phyloP scores from a whole-genome alignment of 2,888 invertebrate species.

The Xestobium rufovillosum region DNA sequence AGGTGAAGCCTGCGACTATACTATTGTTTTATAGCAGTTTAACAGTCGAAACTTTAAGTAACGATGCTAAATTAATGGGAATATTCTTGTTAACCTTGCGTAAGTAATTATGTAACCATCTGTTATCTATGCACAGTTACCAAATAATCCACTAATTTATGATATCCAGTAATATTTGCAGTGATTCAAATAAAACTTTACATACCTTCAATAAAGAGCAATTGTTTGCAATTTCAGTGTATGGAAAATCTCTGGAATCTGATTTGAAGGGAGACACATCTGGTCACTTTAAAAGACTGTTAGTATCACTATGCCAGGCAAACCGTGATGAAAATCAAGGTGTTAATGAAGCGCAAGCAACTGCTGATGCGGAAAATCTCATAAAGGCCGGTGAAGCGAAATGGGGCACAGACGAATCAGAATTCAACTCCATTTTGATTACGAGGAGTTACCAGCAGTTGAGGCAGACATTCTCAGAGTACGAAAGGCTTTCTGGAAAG shows the following conservation, averaged over 20 bases:
- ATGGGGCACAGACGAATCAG: constrained; percentile 88
- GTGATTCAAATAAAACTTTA: too few species aligned
- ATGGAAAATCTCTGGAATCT: constrained; percentile 70
- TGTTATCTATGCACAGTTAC: too few species aligned
- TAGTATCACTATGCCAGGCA: constrained; percentile 74
- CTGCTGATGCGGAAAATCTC: constrained; percentile 74
- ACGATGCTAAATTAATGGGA: too few species aligned
- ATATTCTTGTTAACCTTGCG: too few species aligned
- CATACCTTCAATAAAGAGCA: too few species aligned
- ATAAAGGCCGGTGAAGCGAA: constrained; percentile 72
- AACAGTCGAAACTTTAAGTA: too few species aligned
- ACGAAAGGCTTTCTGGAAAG: constrained; percentile 71
- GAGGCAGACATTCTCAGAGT: constrained; percentile 76
- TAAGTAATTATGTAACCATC: too few species aligned
- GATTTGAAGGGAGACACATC: constrained; percentile 89
- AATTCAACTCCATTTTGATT: constrained; percentile 77
- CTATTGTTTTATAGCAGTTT: too few species aligned
- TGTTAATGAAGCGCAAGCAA: constrained; percentile 71
- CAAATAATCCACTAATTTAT: too few species aligned
- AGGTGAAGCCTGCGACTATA: too few species aligned
- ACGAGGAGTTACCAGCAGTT: constrained; percentile 86
- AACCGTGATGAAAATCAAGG: constrained; percentile 86
- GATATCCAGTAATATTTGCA: too few species aligned
- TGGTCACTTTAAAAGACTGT: constrained; percentile 88
- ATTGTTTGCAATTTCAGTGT: constrained; percentile 52